Evolutionary conservation across 2,888 invertebrate genomes (phyloP).

Genomic region (Leucophenga maculata): DNA sequence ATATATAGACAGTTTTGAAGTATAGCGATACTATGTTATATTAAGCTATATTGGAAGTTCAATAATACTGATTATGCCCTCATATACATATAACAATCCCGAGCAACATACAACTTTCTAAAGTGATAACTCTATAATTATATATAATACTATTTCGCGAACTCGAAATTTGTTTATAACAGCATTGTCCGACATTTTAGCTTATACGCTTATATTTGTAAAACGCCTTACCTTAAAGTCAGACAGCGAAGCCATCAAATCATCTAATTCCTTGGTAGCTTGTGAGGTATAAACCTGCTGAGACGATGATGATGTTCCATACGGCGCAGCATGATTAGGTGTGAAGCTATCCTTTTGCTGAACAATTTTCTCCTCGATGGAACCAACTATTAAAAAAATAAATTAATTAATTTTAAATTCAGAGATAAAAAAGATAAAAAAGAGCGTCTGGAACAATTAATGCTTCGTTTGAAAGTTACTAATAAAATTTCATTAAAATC

Average conservation of each 20-base stretch:
- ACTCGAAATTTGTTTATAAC: no score
- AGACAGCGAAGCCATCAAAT: conserved; percentile 95
- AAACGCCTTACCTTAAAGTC: conserved; percentile 87
- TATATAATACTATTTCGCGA: no score
- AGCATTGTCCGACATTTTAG: no score
- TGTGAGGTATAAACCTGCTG: conserved; percentile 78
- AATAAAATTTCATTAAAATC: no score
- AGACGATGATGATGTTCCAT: conserved; percentile 24
- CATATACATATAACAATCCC: no score
- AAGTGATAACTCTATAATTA: no score
- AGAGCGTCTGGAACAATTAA: background rate
- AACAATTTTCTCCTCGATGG: conserved; percentile 67
- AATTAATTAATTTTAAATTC: background rate
- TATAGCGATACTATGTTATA: no score
- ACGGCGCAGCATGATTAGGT: conserved; percentile 52
- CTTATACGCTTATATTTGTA: no score
- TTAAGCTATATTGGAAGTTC: no score
- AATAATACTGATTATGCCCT: no score
- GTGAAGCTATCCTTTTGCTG: conserved; percentile 68
- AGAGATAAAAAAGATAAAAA: background rate
- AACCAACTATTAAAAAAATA: conserved; percentile 55
- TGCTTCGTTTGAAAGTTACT: background rate
- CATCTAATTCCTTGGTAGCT: conserved; percentile 95
- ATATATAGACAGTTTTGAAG: no score
- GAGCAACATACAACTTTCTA: no score